Evolutionary conservation across 2,888 invertebrate species (phyloP).

Genomic region (Nomada fabriciana): DNA sequence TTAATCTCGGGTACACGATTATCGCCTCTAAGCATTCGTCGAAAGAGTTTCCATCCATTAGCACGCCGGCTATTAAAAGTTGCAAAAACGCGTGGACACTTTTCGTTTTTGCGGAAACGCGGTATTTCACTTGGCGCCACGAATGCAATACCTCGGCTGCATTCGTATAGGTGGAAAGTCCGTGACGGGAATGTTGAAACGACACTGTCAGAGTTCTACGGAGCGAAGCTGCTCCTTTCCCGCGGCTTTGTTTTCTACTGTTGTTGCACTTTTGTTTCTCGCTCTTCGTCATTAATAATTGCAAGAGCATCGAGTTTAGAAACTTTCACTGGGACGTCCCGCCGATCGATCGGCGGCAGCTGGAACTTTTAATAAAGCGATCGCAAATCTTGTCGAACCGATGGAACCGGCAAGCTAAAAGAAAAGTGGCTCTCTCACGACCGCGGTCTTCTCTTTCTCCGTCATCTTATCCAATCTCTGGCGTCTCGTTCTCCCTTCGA

Average conservation of each 20-base stretch:
- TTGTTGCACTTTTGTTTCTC: neutral
- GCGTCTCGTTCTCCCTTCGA: constrained; percentile 12
- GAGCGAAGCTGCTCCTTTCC: neutral
- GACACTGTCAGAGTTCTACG: neutral
- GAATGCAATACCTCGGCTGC: neutral
- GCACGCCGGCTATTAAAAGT: neutral
- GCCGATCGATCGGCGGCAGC: constrained; percentile 70
- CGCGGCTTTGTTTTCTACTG: neutral
- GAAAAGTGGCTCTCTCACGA: constrained; percentile 50
- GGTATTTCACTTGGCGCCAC: too few species aligned
- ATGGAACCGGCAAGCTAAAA: constrained; percentile 21
- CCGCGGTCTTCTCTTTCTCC: constrained; percentile 12
- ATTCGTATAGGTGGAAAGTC: neutral
- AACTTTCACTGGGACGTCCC: constrained; percentile 64
- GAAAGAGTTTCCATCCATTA: neutral
- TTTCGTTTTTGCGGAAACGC: neutral
- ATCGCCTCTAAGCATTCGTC: neutral
- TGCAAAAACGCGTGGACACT: neutral
- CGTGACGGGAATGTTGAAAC: neutral
- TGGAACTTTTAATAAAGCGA: constrained; percentile 81
- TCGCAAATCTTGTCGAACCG: constrained; percentile 72
- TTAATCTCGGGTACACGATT: too few species aligned
- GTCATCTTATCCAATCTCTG: too few species aligned
- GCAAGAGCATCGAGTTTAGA: constrained; percentile 60
- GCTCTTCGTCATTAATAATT: constrained; percentile 48